These are phyloP conservation scores for Dipodomys spectabilis DNA, from an alignment of 2,113 vertebrate species.

Conservation along the genomic window DNA sequence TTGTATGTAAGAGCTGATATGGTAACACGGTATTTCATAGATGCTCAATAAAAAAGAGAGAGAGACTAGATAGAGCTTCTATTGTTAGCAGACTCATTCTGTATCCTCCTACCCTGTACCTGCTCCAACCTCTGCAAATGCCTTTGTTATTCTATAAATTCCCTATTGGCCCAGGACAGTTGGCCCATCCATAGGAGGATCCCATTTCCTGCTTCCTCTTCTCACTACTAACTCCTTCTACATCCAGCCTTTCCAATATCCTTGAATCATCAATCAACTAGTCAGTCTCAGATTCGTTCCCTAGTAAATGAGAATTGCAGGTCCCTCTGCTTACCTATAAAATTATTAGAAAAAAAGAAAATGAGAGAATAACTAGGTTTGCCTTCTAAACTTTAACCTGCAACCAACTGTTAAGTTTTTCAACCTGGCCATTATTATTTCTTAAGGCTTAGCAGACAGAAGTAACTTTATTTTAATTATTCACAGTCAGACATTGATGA, in stretches of 20 bases:
- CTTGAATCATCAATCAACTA: not conserved
- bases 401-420: not conserved
- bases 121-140: too few species aligned
- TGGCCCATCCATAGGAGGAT: not conserved
- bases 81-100: not conserved
- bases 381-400: not conserved
- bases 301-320: not conserved
- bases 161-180: not conserved
- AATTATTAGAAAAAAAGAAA: slow-evolving; percentile 14
- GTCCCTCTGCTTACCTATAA: not conserved
- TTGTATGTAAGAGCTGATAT: not conserved
- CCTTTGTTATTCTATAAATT: not conserved
- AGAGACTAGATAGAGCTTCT: too few species aligned
- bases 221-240: not conserved
- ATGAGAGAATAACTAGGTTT: slow-evolving; percentile 8
- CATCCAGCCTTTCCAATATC: not conserved
- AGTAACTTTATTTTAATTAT: slow-evolving; percentile 71
- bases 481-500: slow-evolving; percentile 73
- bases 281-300: not conserved
- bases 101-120: not conserved
- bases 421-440: slow-evolving; percentile 43
- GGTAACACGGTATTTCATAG: not conserved
- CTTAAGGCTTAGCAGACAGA: slow-evolving; percentile 37
- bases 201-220: not conserved
- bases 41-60: not conserved